Base-by-base conservation (phyloP, 1,140 invertebrate species). In the Sarcophaga peregrina region DNA sequence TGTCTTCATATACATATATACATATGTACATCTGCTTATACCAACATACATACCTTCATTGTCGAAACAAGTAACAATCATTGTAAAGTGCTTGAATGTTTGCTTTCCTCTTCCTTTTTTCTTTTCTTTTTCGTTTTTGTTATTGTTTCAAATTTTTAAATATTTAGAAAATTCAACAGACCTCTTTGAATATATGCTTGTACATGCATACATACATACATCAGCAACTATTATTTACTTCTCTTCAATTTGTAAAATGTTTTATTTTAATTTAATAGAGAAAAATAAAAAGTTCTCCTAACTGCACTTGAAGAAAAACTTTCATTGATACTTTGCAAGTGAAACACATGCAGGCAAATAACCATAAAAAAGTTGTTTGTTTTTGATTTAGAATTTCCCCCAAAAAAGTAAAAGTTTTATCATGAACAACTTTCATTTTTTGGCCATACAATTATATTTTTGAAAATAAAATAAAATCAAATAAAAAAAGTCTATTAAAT, bases 21-120 rank as follows among this genome's bases (percentile, higher is more conserved):
- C n/a, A n/a, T n/a, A n/a, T n/a, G n/a, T n/a, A n/a, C n/a, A n/a
- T n/a, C n/a, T n/a, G n/a, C n/a, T n/a, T n/a, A n/a, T 6, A 7
- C 11, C 13, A n/a, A n/a, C 6, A 58, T n/a, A n/a, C 54, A n/a
- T 58, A 15, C 54, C 15, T 58, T 58, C 54, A 58, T 58, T 37
- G n/a, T n/a, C 54, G 54, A n/a, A 58, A 58, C 54, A 58, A 58
- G 54, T 58, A 58, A 58, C 54, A 58, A 58, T n/a, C n/a, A n/a
- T n/a, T n/a, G 54, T 58, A n/a, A 58, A 58, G 54, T 58, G 54
- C 13, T 58, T 6, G 13, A 58, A n/a, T 58, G 7, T 58, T 58
- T 58, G 54, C 13, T 58, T 58, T 58, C 15, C 15, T 58, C 15
- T 58, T 1, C 54, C 15, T n/a, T n/a, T 58, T 58, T 13, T 58